A percentile compares a stretch with the other conserved stretches of the same genome.
These are phyloP conservation scores for Aspidoscelis tigris DNA, from an alignment of 2,113 vertebrate species.

Conservation along the genomic window DNA sequence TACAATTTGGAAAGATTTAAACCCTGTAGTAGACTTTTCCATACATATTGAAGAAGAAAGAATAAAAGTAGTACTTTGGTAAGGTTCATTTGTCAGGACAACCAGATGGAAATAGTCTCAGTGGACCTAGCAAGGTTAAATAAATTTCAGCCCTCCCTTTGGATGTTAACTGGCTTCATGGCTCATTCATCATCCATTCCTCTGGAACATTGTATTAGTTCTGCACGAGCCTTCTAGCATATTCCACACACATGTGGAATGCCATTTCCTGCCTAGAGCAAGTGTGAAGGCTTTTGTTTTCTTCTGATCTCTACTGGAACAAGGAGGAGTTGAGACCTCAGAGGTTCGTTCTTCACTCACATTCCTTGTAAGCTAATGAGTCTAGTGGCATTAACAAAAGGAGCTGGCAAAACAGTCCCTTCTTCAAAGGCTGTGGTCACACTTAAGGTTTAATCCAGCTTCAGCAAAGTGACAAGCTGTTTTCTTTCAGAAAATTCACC, in stretches of 20 bases:
- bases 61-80: constrained; percentile 27
- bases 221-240: constrained; percentile 26
- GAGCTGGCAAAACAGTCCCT: too few species aligned
- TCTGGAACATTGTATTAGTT: constrained; percentile 49
- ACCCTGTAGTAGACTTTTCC: constrained; percentile 5
- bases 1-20: not conserved
- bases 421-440: not conserved
- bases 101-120: constrained; percentile 55
- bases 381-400: not conserved
- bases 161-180: constrained; percentile 16
- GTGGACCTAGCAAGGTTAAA: constrained; percentile 36
- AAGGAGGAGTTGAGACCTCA: not conserved
- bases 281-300: not conserved
- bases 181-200: constrained; percentile 51
- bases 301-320: not conserved
- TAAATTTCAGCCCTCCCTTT: not conserved
- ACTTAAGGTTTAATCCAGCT: too few species aligned
- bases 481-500: too few species aligned
- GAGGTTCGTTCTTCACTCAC: too few species aligned
- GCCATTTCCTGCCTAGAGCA: not conserved
- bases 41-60: constrained; percentile 4
- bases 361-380: not conserved
- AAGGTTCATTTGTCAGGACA: constrained; percentile 20
- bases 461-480: too few species aligned
- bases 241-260: constrained; percentile 18